A percentile compares a stretch with the other conserved stretches of the same genome.
phyloP scores from a whole-genome alignment of 2,113 vertebrate genomes.

The Tachysurus vachellii region DNA sequence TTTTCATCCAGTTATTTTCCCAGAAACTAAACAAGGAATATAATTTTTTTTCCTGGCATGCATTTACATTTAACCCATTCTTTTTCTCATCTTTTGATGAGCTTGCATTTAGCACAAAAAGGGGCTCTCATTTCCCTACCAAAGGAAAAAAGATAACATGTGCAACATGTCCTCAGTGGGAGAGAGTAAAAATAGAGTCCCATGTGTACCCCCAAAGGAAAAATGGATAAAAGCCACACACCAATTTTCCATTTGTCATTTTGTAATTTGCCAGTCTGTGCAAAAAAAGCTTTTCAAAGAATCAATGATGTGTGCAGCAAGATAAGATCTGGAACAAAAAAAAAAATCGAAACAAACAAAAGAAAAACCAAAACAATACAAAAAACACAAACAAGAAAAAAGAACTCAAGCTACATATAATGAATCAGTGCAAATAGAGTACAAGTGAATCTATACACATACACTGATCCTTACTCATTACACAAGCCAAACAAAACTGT shows the following conservation, averaged over 20 bases:
- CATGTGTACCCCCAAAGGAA: neutral
- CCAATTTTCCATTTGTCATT: neutral
- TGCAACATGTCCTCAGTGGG: conserved; percentile 25
- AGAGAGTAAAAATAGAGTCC: conserved; percentile 29
- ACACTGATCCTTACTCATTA: conserved; percentile 18
- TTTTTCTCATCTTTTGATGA: neutral
- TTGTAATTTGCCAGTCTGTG: neutral
- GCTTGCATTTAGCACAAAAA: neutral
- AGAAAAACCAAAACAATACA: too few relatives aligned
- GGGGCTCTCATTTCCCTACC: neutral
- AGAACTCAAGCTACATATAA: neutral
- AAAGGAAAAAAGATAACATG: conserved; percentile 30
- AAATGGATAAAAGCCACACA: neutral
- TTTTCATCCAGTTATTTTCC: neutral
- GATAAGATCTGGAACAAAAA: neutral
- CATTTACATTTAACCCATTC: neutral
- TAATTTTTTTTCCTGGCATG: neutral
- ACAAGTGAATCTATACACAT: conserved; percentile 4
- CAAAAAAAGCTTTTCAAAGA: neutral
- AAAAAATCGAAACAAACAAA: neutral
- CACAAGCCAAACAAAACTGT: neutral
- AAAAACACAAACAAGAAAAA: too few relatives aligned
- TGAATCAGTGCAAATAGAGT: neutral
- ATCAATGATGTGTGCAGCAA: neutral
- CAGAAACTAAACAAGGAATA: neutral